Base-by-base conservation (phyloP, 2,797 vertebrate genomes). In the Acipenser oxyrinchus region DNA sequence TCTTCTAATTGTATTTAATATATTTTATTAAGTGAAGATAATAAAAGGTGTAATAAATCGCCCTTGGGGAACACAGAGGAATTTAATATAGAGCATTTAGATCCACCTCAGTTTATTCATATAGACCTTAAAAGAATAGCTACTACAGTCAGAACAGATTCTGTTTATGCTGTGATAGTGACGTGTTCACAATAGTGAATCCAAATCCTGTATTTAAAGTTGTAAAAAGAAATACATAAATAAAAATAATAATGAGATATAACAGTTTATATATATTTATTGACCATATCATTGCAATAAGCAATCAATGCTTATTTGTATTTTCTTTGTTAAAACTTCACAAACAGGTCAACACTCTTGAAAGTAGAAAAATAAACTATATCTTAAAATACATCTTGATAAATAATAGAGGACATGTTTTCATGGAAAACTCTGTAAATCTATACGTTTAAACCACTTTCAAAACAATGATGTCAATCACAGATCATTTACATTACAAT, bases 351-450 rank as follows among this genome's bases (percentile, higher is more conserved):
- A 37, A 37, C 23, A 37, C 23, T 37, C 23, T 18, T 87, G 89
- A 92, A 93, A 91, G 93, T 95, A 96, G 91, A 96, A 98, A 98
- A 97, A 95, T 94, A 95, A 97, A 94, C 88, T 93, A n/a, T n/a
- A 90, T 93, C 88, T 93, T 93, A 92, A 92, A 91, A 91, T 94
- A 92, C 93, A 84, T 96, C 90, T 96, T 89, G 88, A 96, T 94
- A 93, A 89, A 97, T 97, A 93, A 94, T 93, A 94, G 87, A 96
- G 94, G 95, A 93, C 93, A 97, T 95, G 95, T 99, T 99, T 99
- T 99, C 95, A 99, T 99, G 96, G 95, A 98, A 98, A 99, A 98
- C 96, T 94, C 81, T 15, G 15, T 88, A 84, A 92, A 93, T n/a
- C 92, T 85, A 83, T 82, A 90, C 23, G 3, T 37, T 87, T 87